A percentile compares a stretch with the other conserved stretches of the same genome.
phyloP scores from a whole-genome alignment of 2,113 vertebrate species.

The Dipodomys stephensi region DNA sequence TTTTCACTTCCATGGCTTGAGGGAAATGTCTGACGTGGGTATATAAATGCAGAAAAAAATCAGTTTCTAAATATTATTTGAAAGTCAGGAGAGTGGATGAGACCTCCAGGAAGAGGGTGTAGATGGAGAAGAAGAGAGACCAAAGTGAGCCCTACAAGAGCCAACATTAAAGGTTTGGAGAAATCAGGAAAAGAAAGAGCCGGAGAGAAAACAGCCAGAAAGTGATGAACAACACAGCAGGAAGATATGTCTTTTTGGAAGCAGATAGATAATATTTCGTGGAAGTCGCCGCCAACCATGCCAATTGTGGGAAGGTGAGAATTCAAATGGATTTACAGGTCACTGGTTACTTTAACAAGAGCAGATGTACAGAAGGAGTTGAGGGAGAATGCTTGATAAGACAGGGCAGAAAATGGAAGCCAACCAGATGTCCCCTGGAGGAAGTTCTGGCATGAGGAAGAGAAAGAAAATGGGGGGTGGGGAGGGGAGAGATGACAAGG shows the following conservation, averaged over 20 bases:
- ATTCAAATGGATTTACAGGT: neutral
- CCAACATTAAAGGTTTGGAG: neutral
- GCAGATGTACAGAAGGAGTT: neutral
- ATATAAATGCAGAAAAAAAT: neutral
- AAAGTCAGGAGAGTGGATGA: neutral
- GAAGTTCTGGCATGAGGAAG: neutral
- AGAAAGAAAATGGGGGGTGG: neutral
- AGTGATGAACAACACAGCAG: neutral
- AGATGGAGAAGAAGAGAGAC: neutral
- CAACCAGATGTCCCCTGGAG: neutral
- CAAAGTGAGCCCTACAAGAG: too few species aligned
- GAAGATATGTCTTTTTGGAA: neutral
- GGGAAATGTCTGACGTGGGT: neutral
- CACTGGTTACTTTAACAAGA: neutral
- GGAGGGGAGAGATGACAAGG: too few species aligned
- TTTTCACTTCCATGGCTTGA: neutral
- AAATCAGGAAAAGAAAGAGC: neutral
- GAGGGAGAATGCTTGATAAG: neutral
- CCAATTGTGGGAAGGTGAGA: neutral
- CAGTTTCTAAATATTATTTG: neutral
- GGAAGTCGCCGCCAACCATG: neutral
- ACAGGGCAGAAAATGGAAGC: neutral
- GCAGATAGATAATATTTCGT: neutral
- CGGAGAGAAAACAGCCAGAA: neutral
- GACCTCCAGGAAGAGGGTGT: neutral